Evolutionary conservation across 2,888 invertebrate genomes (phyloP).

Genomic region (Xiphydria camelus): DNA sequence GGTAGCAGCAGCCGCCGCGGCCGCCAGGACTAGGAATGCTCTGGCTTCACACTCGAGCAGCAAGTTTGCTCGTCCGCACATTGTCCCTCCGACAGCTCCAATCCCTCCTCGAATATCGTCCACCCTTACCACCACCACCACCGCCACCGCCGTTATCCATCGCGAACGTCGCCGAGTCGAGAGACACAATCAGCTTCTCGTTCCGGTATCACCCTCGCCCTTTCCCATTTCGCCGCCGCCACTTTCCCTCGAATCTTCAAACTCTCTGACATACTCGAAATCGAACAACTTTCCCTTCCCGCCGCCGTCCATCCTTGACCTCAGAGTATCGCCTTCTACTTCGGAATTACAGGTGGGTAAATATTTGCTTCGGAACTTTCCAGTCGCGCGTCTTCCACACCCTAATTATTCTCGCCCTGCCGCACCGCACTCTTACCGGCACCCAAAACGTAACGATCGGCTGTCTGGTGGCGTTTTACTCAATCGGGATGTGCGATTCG

Average conservation of each 20-base stretch:
- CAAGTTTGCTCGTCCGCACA: constrained; percentile 39
- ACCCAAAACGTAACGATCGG: constrained; percentile 15
- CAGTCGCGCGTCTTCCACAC: no score
- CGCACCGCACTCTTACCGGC: constrained; percentile 41
- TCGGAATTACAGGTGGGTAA: constrained; percentile 54
- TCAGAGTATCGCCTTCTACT: constrained; percentile 51
- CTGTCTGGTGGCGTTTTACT: constrained; percentile 45
- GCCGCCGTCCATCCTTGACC: constrained; percentile 52
- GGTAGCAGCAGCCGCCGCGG: constrained; percentile 4
- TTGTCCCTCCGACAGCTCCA: constrained; percentile 26
- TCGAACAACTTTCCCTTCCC: constrained; percentile 50
- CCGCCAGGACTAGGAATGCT: constrained; percentile 27
- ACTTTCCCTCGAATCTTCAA: constrained; percentile 64
- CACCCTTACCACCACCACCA: constrained; percentile 9
- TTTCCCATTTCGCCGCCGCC: constrained; percentile 66
- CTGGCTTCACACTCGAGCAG: constrained; percentile 27
- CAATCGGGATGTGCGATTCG: no score
- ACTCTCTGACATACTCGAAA: constrained; percentile 52
- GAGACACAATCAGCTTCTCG: constrained; percentile 30
- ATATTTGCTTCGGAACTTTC: no score
- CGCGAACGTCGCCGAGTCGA: neutral
- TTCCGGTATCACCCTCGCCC: constrained; percentile 60
- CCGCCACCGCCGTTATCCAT: neutral
- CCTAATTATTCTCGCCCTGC: constrained; percentile 18
- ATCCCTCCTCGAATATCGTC: constrained; percentile 1